These are phyloP conservation scores for Penaeus chinensis DNA, from an alignment of 1,140 invertebrate species.

Conservation along the genomic window DNA sequence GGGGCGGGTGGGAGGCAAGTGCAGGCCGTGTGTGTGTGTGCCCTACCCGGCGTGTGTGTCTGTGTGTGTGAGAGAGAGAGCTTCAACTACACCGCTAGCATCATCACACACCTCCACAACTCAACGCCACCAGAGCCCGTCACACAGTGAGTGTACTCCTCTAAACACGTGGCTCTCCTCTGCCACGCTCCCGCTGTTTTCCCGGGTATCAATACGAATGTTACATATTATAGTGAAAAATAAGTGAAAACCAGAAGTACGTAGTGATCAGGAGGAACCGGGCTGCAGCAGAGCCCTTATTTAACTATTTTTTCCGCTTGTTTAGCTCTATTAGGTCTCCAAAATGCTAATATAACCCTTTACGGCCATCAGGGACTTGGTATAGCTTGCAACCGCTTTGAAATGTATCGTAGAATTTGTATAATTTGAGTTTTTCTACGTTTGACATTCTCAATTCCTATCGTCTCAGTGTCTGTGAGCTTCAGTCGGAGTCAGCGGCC, in stretches of 20 bases:
- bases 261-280: conserved; percentile 49
- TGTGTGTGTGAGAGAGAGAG: too few relatives aligned
- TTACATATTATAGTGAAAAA: conserved; percentile 62
- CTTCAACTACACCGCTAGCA: conserved; percentile 7
- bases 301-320: conserved; percentile 24
- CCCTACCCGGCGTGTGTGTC: too few relatives aligned
- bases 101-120: conserved; percentile 8
- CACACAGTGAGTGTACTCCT: conserved; percentile 30
- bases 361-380: not conserved
- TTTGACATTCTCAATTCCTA: conserved; percentile 59
- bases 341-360: not conserved
- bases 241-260: conserved; percentile 61
- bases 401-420: conserved; percentile 41
- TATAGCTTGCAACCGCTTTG: not conserved
- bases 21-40: too few relatives aligned
- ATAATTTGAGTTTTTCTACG: conserved; percentile 54
- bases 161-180: conserved; percentile 41
- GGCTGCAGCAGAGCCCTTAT: conserved; percentile 55
- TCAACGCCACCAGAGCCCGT: not conserved
- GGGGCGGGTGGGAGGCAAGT: too few relatives aligned
- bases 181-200: conserved; percentile 48
- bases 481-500: conserved; percentile 54
- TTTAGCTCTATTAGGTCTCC: conserved; percentile 25
- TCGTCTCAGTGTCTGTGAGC: conserved; percentile 59
- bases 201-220: conserved; percentile 59